A percentile compares a stretch with the other conserved stretches of the same genome.
phyloP scores from a whole-genome alignment of 64 coral and sea anemone species.

The Stichodactyla mertensii region DNA sequence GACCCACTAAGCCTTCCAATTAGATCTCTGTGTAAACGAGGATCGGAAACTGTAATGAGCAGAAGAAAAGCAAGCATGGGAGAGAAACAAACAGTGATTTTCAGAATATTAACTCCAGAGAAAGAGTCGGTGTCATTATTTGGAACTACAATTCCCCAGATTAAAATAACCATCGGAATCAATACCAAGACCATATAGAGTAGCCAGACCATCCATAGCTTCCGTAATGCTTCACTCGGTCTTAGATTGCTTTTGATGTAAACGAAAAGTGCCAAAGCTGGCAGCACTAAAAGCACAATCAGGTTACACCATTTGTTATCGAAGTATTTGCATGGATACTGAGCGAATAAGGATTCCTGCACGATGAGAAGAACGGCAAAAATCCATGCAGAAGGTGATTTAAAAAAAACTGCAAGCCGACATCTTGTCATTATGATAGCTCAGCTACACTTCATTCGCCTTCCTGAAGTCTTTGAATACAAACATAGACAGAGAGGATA shows the following conservation, averaged over 20 bases:
- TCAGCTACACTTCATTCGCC: not conserved
- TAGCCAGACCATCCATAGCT: not conserved
- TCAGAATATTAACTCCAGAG: slow-evolving; percentile 56
- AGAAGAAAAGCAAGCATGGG: slow-evolving; percentile 37
- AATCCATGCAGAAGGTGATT: not conserved
- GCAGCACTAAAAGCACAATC: not conserved
- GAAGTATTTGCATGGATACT: not conserved
- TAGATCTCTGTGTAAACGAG: not conserved
- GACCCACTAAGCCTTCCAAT: slow-evolving; percentile 32
- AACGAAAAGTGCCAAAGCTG: not conserved
- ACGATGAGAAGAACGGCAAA: not conserved
- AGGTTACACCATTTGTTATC: not conserved
- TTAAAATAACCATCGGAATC: slow-evolving; percentile 3
- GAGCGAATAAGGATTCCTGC: not conserved
- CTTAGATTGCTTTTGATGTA: not conserved
- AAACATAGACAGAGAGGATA: not conserved
- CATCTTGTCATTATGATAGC: not conserved
- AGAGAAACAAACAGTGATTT: slow-evolving; percentile 47
- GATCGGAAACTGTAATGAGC: not conserved
- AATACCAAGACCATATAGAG: not conserved
- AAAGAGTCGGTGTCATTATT: not conserved
- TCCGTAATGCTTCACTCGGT: not conserved
- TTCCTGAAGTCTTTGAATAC: not conserved
- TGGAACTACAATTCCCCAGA: not conserved
- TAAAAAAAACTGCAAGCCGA: not conserved